Percentiles rank a stretch among this genome's conserved stretches.
phyloP scores from a whole-genome alignment of 2,113 vertebrate genomes.

The Ochotona curzoniae region DNA sequence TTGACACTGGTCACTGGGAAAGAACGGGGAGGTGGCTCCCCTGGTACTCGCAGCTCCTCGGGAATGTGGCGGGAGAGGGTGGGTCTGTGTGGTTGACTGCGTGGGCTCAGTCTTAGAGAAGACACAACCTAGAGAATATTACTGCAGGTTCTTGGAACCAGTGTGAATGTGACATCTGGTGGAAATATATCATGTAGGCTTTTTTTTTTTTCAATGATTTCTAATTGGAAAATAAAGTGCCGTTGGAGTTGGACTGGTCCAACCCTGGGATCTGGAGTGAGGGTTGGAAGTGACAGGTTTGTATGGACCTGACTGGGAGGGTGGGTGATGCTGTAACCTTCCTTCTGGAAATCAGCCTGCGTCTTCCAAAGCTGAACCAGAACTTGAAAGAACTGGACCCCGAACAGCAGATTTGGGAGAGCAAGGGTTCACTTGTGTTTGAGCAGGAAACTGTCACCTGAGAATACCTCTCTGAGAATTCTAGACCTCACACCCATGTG shows the following conservation, averaged over 20 bases:
- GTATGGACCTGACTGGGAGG: neutral
- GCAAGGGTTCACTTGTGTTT: neutral
- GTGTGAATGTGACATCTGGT: constrained; percentile 53
- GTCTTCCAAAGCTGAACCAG: neutral
- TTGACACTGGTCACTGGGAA: neutral
- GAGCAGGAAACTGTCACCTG: neutral
- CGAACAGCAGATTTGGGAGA: neutral
- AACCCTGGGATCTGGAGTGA: neutral
- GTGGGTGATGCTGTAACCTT: neutral
- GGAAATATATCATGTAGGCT: constrained; percentile 22
- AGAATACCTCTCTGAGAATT: constrained; percentile 49
- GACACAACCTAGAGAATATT: neutral
- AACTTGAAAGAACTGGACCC: neutral
- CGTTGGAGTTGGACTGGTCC: neutral
- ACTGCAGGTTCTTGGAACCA: constrained; percentile 64
- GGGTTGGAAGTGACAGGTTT: neutral
- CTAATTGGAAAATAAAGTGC: constrained; percentile 57
- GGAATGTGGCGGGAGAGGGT: neutral
- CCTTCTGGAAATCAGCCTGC: neutral
- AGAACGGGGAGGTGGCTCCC: neutral
- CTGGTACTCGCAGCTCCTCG: neutral
- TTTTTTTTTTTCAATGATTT: constrained; percentile 55
- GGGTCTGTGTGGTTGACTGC: neutral
- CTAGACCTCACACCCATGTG: constrained; percentile 37
- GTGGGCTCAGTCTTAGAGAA: neutral